Base-by-base conservation (phyloP, 1,140 invertebrate genomes). In the Musca domestica region DNA sequence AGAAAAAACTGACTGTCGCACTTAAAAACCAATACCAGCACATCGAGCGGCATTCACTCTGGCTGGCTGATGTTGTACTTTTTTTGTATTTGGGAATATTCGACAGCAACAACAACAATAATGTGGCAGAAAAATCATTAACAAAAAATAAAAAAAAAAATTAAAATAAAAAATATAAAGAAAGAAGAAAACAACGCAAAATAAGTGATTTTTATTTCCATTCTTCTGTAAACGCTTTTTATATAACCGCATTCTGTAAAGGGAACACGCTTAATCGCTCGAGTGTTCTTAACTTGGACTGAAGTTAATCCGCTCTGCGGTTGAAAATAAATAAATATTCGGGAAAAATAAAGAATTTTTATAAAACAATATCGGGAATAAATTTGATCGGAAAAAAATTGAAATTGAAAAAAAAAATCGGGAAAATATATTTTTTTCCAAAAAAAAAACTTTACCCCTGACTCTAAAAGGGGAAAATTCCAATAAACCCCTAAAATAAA, bases 211-310 rank as follows among this genome's bases (percentile, higher is more conserved):
- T n/a, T 58, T 58, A 19, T 19, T 5, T 41, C 12, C 10, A 41
- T 41, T 41, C 34, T 61, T 61, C 34, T 61, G 7, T 19, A 41
- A 61, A 58, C 63, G 68, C 67, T 63, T 69, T 61, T 69, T 70
- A 63, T 67, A 70, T 67, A 70, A 67, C 47, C 46, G 69, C 49
- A 49, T 67, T 63, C 47, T 49, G 25, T 41, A 41, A 22, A 14
- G 27, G 58, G 20, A 64, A 48, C 65, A 58, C 65, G 69, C 46
- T 70, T 70, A 70, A 64, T 67, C 66, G 65, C 58, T 64, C 56
- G 65, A 63, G 65, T 64, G 65, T 67, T 67, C 69, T 70, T 61
- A 67, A 66, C 58, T 63, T 68, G 67, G 48, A 41, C 47, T 64
- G 67, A 63, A 63, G 67, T 64, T 68, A 61, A 64, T 52, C 22